Conservation (phyloP, 2,888 invertebrate genomes). For the Dasysyrphus tricinctus region DNA sequence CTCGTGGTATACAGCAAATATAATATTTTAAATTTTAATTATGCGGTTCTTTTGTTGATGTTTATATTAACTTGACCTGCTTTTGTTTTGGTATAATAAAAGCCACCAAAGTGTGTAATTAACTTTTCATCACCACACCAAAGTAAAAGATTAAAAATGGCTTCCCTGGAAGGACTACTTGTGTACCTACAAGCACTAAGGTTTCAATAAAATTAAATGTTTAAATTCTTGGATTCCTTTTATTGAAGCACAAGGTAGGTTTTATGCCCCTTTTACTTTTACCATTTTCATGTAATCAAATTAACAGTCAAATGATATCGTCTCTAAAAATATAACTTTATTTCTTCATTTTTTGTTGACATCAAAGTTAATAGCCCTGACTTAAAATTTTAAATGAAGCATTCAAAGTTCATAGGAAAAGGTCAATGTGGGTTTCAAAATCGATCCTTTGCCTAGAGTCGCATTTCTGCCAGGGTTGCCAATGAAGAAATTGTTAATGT, state of each 20-base stretch:
- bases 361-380: slow-evolving; percentile 26
- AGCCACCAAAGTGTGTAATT: not conserved
- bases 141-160: not conserved
- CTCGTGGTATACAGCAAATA: not conserved
- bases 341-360: slow-evolving; percentile 42
- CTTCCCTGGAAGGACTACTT: not conserved
- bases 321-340: not conserved
- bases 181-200: not conserved
- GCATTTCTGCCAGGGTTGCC: not conserved
- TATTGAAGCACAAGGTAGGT: not conserved
- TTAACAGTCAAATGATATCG: not conserved
- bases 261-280: not conserved
- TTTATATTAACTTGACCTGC: not conserved
- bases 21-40: not conserved
- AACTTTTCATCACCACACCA: not conserved
- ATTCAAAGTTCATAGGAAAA: slow-evolving; percentile 20
- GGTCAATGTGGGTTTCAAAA: slow-evolving; percentile 42
- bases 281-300: slow-evolving; percentile 6
- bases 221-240: not conserved
- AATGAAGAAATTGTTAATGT: not conserved
- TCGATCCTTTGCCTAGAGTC: slow-evolving; percentile 6
- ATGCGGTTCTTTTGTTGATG: slow-evolving; percentile 7
- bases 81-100: not conserved
- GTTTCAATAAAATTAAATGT: not conserved
- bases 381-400: slow-evolving; percentile 29